These are phyloP conservation scores for Nymphalis c-album DNA, from an alignment of 2,888 invertebrate species.

Conservation along the genomic window DNA sequence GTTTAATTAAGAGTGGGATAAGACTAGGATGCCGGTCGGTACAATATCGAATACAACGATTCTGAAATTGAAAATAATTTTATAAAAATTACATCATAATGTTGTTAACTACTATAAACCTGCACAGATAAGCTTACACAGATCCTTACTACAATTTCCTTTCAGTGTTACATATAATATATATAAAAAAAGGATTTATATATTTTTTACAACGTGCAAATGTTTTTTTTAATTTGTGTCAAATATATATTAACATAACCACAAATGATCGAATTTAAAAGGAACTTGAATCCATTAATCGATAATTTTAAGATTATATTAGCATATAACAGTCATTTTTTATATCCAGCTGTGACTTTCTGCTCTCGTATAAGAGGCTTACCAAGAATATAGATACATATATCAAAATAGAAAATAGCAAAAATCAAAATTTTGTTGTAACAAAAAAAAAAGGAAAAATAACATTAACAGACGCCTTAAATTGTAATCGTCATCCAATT, in stretches of 20 bases:
- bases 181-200: too few relatives aligned
- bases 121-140: too few relatives aligned
- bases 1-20: constrained; percentile 47
- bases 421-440: constrained; percentile 18
- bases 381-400: constrained; percentile 7
- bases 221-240: background rate
- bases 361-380: constrained; percentile 13
- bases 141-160: too few relatives aligned
- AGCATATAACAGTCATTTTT: constrained; percentile 27
- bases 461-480: constrained; percentile 18
- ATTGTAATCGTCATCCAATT: constrained; percentile 4
- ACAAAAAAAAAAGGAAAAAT: constrained; percentile 6
- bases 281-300: background rate
- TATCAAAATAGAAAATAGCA: constrained; percentile 25
- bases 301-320: constrained; percentile 1
- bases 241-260: constrained; percentile 23
- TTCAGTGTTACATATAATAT: too few relatives aligned
- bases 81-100: background rate
- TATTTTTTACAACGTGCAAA: too few relatives aligned
- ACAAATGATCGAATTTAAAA: background rate
- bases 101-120: too few relatives aligned
- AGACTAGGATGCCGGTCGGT: constrained; percentile 36
- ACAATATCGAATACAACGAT: constrained; percentile 45
- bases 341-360: constrained; percentile 38
- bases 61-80: background rate